Evolutionary conservation across 2,888 invertebrate genomes (phyloP), one percentile per base, ranked within the genome.

Genomic region (Dilophus febrilis): DNA sequence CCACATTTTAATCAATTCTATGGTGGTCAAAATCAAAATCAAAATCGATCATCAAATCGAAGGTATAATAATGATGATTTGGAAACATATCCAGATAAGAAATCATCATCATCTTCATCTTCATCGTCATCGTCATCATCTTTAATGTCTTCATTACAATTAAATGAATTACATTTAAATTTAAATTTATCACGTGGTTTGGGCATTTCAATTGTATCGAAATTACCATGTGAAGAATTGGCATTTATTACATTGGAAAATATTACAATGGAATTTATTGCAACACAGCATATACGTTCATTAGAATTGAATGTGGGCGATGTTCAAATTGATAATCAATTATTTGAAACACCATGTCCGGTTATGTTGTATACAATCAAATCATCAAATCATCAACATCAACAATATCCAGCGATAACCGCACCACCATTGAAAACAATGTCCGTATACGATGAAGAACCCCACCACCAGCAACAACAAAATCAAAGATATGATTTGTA

Each of bases 271-370:
- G 74, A 78, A 49, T 60, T 72, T 29, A 61, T 72, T n/a, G 59
- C 69, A 37, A 70, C 71, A 1, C 58, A 67, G 1, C 50, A 57
- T 8, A 64, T 65, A 45, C 69, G 73, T 46, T 70, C 71, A 19
- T 58, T 79, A 22, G 80, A 84, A 53, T 68, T 84, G 39, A 75
- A 74, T 51, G 75, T 94, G 14, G 68, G 71, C 42, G 76, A 82
- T 54, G 72, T 92, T 53, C 92, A 94, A 71, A 72, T 81, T 54
- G 87, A 90, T 64, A 88, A 88, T 64, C 82, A 95, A 69, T 56
- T 95, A 42, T 69, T 85, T 49, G 87, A 85, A 53, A 77, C 88
- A 1, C 77, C 84, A 46, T 80, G 80, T 50, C 85, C 88, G 5
- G 85, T 88, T 39, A 71, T 91, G 46, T 62, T 95, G 48, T 84